Base-by-base conservation (phyloP, 2,113 vertebrate species). In the Melanerpes formicivorus region DNA sequence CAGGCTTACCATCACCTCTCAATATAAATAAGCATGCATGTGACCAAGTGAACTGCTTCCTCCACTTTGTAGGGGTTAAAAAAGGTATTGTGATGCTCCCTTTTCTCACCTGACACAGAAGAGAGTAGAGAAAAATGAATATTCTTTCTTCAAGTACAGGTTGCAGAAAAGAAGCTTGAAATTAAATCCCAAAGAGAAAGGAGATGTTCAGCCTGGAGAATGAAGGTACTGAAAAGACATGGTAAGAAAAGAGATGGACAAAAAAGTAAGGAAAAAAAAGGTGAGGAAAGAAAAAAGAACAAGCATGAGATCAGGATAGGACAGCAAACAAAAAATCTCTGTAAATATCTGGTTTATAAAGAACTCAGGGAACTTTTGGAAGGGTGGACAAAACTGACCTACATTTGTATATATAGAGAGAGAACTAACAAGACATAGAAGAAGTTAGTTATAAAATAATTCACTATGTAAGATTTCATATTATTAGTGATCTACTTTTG, bases 91-190 rank as follows among this genome's bases (percentile, higher is more conserved):
- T 40, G 12, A 92, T 19, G 23, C 16, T 92, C 25, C 65, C 82
- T 93, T 93, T 88, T 95, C 96, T 96, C 94, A 96, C 96, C 95
- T 96, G 94, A 87, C 84, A 65, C 34, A 95, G 94, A 81, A 86
- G 76, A 88, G 23, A 95, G 82, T 6, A 93, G 69, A 96, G 82
- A 75, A 85, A 96, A 95, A 80, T n/a, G 4, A 87, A 25, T 32
- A 90, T 69, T 91, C 93, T 83, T 95, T 88, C 95, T 91, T 95
- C 95, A 88, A 79, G 80, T 0, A 25, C 5, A 90, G 91, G n/a
- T 58, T 95, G 91, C 76, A 96, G 85, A 80, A 93, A 93, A 91
- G 73, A 87, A 91, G 83, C 73, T 93, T 29, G 2, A 91, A 93
- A 93, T 77, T 69, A 93, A 93, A 95, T 96, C 77, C 95, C 91